Evolutionary conservation across 1,140 invertebrate species (phyloP).

Genomic region (Gonatopus flavifemur): DNA sequence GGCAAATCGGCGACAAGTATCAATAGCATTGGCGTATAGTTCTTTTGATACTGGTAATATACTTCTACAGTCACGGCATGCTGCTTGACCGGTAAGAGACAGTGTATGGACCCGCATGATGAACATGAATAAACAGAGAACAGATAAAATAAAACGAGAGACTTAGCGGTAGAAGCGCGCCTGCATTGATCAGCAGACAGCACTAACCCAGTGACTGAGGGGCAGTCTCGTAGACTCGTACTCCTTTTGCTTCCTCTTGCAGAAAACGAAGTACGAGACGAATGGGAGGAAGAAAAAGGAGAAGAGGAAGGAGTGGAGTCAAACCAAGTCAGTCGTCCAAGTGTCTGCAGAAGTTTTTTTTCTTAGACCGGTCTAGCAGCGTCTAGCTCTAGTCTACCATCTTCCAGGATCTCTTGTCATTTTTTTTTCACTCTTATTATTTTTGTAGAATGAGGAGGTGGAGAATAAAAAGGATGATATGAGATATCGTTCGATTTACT

Average conservation of each 20-base stretch:
- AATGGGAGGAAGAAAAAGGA: neutral
- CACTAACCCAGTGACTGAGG: too few species aligned
- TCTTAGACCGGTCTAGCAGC: constrained; percentile 31
- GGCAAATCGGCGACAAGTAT: too few species aligned
- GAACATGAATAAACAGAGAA: constrained; percentile 23
- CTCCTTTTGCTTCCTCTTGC: too few species aligned
- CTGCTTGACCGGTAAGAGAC: constrained; percentile 3
- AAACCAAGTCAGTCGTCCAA: constrained; percentile 19
- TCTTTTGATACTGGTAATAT: constrained; percentile 17
- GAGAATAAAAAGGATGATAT: too few species aligned
- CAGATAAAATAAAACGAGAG: too few species aligned
- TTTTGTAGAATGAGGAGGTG: too few species aligned
- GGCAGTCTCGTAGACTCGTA: too few species aligned
- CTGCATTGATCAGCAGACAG: too few species aligned
- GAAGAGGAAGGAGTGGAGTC: neutral
- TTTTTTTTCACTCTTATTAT: neutral
- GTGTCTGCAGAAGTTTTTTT: constrained; percentile 25
- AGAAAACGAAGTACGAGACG: too few species aligned
- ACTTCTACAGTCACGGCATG: neutral
- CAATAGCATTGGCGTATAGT: too few species aligned
- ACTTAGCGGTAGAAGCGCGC: too few species aligned
- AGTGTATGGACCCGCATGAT: constrained; percentile 29
- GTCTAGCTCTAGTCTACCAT: constrained; percentile 34
- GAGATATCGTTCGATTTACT: too few species aligned
- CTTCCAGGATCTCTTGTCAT: constrained; percentile 14